Percentiles rank a stretch among this genome's conserved stretches.
Evolutionary conservation across 2,888 invertebrate genomes (phyloP).

Genomic region (Protophormia terraenovae): DNA sequence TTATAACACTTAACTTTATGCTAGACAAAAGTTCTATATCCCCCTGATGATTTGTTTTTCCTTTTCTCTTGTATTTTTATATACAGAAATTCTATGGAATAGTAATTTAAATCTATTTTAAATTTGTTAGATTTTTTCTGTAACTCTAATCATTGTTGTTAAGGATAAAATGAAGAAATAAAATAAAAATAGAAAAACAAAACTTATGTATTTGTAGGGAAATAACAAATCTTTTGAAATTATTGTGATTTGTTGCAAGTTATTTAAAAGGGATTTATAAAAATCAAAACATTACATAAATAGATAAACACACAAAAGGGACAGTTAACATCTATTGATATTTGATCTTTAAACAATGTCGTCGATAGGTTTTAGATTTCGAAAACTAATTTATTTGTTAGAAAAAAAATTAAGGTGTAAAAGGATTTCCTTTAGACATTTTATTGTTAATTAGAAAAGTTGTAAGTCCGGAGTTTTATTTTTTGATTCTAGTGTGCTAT

Average conservation of each 20-base stretch:
- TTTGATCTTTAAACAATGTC: not conserved
- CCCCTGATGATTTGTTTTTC: not conserved
- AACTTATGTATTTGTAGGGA: not conserved
- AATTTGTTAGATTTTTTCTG: slow-evolving; percentile 26
- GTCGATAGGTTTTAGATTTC: not conserved
- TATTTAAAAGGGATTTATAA: slow-evolving; percentile 4
- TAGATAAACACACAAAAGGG: not conserved
- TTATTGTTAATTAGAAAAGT: slow-evolving; percentile 3
- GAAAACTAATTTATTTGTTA: not conserved
- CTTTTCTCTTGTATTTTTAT: not conserved
- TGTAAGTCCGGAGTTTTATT: not conserved
- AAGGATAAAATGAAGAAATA: not conserved
- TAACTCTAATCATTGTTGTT: not conserved
- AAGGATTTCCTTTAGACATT: not conserved
- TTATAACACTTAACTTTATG: not conserved
- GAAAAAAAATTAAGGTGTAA: not conserved
- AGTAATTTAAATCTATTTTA: slow-evolving; percentile 60
- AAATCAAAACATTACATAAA: not conserved
- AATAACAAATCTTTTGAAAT: slow-evolving; percentile 7
- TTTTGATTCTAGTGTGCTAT: not conserved
- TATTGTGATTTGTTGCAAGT: slow-evolving; percentile 27
- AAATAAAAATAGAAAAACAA: not conserved
- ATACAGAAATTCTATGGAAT: slow-evolving; percentile 11
- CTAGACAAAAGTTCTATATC: not conserved
- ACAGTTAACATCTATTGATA: not conserved